Conservation (phyloP, 2,113 vertebrate genomes). For the Lycaon pictus region DNA sequence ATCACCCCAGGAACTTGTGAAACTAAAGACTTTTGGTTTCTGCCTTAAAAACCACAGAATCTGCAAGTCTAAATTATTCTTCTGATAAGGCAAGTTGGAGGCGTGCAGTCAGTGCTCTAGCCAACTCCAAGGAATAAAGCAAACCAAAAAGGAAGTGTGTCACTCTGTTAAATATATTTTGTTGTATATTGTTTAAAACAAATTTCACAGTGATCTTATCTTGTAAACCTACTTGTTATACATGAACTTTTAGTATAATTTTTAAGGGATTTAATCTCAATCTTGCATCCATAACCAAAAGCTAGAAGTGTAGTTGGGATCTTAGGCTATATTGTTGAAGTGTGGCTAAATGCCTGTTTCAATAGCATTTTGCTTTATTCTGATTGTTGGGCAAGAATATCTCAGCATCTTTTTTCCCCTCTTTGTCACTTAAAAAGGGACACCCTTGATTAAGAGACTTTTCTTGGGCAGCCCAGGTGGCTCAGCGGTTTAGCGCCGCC, state of each 20-base stretch:
- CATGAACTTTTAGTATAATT: neutral
- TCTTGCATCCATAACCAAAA: neutral
- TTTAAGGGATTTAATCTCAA: neutral
- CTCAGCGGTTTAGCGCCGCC: too few relatives aligned
- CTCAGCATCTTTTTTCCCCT: neutral
- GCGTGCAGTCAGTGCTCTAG: neutral
- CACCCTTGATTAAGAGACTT: neutral
- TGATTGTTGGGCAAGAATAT: conserved; percentile 8
- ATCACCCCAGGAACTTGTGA: neutral
- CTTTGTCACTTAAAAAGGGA: neutral
- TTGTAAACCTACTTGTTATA: conserved; percentile 28
- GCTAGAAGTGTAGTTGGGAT: neutral
- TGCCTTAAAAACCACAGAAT: neutral
- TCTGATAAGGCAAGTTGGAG: neutral
- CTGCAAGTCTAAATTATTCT: neutral
- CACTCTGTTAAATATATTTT: neutral
- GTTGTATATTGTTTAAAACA: conserved; percentile 9
- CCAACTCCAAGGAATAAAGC: conserved; percentile 21
- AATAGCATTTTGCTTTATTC: conserved; percentile 62
- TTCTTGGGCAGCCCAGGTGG: neutral
- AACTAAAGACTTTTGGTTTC: neutral
- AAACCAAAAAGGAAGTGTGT: neutral
- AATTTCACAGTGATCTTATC: neutral
- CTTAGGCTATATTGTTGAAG: neutral
- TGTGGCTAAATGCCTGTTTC: neutral